phyloP scores from a whole-genome alignment of 2,797 vertebrate genomes.

The Calcarius lapponicus region DNA sequence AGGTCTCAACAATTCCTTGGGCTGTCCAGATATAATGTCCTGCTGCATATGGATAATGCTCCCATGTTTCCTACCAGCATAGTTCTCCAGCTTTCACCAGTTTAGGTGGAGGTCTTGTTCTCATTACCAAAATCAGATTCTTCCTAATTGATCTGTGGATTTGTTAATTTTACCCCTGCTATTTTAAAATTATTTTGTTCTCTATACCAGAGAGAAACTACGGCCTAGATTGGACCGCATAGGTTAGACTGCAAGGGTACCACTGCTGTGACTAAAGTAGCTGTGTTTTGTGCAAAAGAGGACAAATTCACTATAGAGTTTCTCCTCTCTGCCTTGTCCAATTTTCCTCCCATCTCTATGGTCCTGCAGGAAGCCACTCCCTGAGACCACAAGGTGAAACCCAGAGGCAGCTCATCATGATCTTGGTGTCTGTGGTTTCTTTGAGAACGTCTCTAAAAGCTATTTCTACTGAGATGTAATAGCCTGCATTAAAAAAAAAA shows the following conservation, averaged over 20 bases:
- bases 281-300: neutral
- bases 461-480: neutral
- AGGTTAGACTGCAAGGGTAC: neutral
- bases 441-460: neutral
- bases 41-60: neutral
- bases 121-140: neutral
- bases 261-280: neutral
- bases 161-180: neutral
- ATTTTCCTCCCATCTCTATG: rapidly evolving
- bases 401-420: neutral
- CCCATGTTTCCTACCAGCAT: rapidly evolving
- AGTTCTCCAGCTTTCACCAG: neutral
- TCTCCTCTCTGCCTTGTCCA: neutral
- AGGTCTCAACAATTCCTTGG: neutral
- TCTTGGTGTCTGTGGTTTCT: neutral
- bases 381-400: neutral
- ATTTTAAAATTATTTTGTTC: neutral
- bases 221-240: neutral
- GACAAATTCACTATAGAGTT: neutral
- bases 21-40: neutral
- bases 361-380: neutral
- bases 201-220: neutral
- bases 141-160: neutral
- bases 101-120: neutral
- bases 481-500: neutral